Evolutionary conservation across 2,797 vertebrate genomes (phyloP), one percentile per base, ranked within the genome.

Genomic region (Takifugu ocellatus): DNA sequence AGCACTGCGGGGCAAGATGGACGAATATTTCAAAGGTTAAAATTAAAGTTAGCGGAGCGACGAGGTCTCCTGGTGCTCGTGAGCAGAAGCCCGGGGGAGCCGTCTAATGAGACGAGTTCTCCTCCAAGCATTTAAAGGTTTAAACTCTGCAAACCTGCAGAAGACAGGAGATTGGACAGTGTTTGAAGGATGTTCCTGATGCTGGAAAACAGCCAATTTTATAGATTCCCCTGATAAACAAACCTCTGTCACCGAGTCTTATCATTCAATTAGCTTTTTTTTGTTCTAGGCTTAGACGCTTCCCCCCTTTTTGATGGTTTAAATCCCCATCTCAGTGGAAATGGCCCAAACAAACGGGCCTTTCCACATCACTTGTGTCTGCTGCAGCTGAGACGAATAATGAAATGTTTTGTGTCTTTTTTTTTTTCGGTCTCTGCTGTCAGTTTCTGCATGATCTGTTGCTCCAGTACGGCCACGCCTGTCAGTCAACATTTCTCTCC

Each of bases 341-440:
- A 84, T 68, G 68, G 66, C 81, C 77, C 81, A 78, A 65, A 72
- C 86, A 90, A 90, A 93, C 91, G 77, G 84, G 90, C 91, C 90
- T 83, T 79, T 75, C 61, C 80, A 83, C 77, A 79, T 89, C 89
- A 86, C 70, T 79, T 84, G 69, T 42, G 86, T 70, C 84, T 87
- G 78, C 58, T 77, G 78, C 79, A 81, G 87, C 86, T 55, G 49
- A 80, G 81, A 68, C 68, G 90, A 90, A 92, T 93, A 93, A 95
- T 93, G 88, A 90, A 93, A 93, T 90, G 85, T 86, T 85, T 87
- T 79, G 75, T 81, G 73, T 70, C 63, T 72, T 50, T 77, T 74
- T 67, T 74, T 70, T 76, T 65, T 59, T 17, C 48, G 61, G 66
- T 59, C 66, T 72, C 66, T 61, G 73, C 82, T 83, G 82, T 85